Evolutionary conservation across 2,113 vertebrate species (phyloP).

Genomic region (Heteronetta atricapilla): DNA sequence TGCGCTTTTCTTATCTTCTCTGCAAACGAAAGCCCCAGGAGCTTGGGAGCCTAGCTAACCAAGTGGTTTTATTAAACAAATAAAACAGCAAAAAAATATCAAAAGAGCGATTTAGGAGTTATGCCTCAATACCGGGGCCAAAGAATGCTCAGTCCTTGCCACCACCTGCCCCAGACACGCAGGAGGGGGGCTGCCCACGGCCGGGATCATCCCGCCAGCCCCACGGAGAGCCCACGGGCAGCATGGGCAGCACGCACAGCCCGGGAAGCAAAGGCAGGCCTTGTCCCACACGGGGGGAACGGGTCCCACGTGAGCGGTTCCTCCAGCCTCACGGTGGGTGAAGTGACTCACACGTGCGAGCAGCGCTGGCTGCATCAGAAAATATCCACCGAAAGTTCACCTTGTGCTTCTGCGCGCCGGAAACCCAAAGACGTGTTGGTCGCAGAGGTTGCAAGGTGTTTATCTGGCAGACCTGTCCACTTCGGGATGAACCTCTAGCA

Average conservation of each 20-base stretch:
- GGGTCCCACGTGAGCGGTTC: not conserved
- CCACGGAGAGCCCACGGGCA: no score
- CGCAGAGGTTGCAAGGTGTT: slow-evolving; percentile 18
- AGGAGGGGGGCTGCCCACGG: not conserved
- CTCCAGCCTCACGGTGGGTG: not conserved
- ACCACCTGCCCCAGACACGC: not conserved
- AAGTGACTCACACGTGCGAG: slow-evolving; percentile 10
- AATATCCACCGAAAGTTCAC: slow-evolving; percentile 66
- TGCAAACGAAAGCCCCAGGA: slow-evolving; percentile 43
- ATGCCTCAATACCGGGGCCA: not conserved
- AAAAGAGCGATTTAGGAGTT: slow-evolving; percentile 40
- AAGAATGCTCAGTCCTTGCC: not conserved
- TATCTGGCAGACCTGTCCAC: not conserved
- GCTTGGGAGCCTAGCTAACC: slow-evolving; percentile 10
- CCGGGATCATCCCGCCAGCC: not conserved
- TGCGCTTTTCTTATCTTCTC: slow-evolving; percentile 56
- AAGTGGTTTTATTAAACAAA: slow-evolving; percentile 66
- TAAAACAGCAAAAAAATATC: slow-evolving; percentile 47
- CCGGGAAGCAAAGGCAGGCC: not conserved
- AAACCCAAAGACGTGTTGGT: not conserved
- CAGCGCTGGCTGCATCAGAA: slow-evolving; percentile 16
- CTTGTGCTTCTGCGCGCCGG: slow-evolving; percentile 23
- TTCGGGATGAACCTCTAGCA: not conserved
- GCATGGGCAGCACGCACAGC: no score
- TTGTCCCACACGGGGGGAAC: not conserved